Conservation (phyloP, 1,140 invertebrate genomes). For the Lasioglossum baleicum region DNA sequence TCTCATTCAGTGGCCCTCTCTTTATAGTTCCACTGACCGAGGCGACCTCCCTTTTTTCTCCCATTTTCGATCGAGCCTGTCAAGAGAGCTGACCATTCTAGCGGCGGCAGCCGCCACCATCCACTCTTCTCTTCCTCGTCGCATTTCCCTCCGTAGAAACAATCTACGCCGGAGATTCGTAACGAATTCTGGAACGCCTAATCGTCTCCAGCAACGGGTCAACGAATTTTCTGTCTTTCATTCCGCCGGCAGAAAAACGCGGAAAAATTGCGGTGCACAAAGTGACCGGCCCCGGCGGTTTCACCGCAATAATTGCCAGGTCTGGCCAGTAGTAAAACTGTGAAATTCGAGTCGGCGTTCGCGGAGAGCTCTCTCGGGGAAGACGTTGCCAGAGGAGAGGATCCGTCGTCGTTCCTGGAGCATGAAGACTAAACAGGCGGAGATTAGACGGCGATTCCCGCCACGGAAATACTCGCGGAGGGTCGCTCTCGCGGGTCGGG, state of each 20-base stretch:
- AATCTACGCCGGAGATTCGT: conserved; percentile 24
- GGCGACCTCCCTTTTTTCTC: background rate
- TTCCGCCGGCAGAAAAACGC: background rate
- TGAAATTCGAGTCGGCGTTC: conserved; percentile 25
- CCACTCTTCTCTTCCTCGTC: no score
- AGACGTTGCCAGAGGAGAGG: conserved; percentile 9
- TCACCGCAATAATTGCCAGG: conserved; percentile 39
- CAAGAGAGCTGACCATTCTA: background rate
- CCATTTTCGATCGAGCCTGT: background rate
- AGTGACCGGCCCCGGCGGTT: background rate
- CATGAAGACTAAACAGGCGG: background rate
- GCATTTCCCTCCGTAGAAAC: background rate
- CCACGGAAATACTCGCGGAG: conserved; percentile 5
- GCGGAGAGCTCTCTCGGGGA: background rate
- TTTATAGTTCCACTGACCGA: conserved; percentile 3
- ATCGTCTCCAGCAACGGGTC: background rate
- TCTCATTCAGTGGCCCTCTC: conserved; percentile 3
- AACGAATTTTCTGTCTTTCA: conserved; percentile 12
- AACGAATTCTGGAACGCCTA: background rate
- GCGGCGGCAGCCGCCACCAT: background rate
- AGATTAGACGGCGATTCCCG: conserved; percentile 25
- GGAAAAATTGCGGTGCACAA: background rate
- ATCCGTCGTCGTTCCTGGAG: background rate
- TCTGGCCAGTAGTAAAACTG: conserved; percentile 32
- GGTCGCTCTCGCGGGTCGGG: conserved; percentile 23